phyloP scores from a whole-genome alignment of 2,888 invertebrate species.

The Athetis lepigone region DNA sequence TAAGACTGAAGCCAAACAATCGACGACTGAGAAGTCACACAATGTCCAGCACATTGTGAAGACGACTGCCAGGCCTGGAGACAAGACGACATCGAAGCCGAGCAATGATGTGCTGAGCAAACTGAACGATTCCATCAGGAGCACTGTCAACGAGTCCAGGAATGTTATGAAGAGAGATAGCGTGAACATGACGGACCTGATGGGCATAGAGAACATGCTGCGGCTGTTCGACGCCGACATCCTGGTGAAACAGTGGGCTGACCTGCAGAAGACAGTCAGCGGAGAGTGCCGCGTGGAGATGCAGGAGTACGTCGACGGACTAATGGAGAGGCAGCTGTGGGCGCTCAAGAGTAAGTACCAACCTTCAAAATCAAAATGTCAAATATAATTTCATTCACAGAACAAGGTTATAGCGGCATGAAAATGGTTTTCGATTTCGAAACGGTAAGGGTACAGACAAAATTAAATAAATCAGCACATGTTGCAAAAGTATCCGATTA shows the following conservation, averaged over 20 bases:
- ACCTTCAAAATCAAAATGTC: conserved; percentile 9
- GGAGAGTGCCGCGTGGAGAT: conserved; percentile 90
- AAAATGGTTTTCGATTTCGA: conserved; percentile 27
- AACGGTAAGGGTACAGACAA: not conserved
- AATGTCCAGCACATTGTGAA: conserved; percentile 87
- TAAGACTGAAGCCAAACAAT: conserved; percentile 70
- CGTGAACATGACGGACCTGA: conserved; percentile 62
- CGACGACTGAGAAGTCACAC: conserved; percentile 84
- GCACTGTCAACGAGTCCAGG: conserved; percentile 83
- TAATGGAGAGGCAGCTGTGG: conserved; percentile 91
- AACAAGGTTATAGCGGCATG: conserved; percentile 6
- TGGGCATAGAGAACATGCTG: conserved; percentile 88
- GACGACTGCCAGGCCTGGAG: conserved; percentile 74
- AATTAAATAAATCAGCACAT: not conserved
- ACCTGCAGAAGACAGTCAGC: conserved; percentile 84
- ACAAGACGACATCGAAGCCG: conserved; percentile 77
- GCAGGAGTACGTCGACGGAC: conserved; percentile 91
- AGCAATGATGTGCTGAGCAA: conserved; percentile 78
- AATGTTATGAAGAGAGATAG: conserved; percentile 69
- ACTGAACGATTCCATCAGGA: conserved; percentile 79
- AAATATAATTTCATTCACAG: conserved; percentile 5
- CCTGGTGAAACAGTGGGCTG: conserved; percentile 90
- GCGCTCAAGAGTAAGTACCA: conserved; percentile 93
- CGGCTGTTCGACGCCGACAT: conserved; percentile 90
- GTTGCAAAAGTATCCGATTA: conserved; percentile 25